Percentiles rank a stretch among this genome's conserved stretches.
phyloP scores from a whole-genome alignment of 1,140 invertebrate species.

The Drosophila ananassae region DNA sequence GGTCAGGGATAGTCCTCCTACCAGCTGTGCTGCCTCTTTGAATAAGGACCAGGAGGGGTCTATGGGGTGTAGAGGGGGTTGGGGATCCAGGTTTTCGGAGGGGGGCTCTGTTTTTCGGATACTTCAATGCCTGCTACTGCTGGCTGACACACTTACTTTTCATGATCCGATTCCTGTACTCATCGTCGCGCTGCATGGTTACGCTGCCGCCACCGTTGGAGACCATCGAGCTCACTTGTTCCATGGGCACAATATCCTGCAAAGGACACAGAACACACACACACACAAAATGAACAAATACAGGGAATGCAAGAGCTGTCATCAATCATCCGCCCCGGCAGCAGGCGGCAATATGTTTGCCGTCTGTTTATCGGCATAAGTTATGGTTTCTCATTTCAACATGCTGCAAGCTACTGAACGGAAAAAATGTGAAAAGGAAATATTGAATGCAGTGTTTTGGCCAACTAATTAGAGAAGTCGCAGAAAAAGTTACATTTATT shows the following conservation, averaged over 20 bases:
- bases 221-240: constrained; percentile 84
- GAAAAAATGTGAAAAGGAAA: constrained; percentile 8
- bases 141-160: constrained; percentile 81
- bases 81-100: neutral
- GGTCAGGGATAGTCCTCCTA: constrained; percentile 70
- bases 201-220: constrained; percentile 82
- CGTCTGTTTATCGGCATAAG: constrained; percentile 35
- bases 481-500: constrained; percentile 61
- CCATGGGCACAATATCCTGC: constrained; percentile 84
- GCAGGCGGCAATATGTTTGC: constrained; percentile 40
- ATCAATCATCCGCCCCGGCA: constrained; percentile 48
- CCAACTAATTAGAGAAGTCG: constrained; percentile 63
- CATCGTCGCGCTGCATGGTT: constrained; percentile 83
- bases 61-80: neutral
- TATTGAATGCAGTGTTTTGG: constrained; percentile 15
- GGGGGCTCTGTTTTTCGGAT: constrained; percentile 31
- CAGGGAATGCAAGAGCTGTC: constrained; percentile 25
- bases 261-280: constrained; percentile 33
- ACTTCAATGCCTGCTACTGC: constrained; percentile 10
- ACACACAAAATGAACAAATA: constrained; percentile 21
- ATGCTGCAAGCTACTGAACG: neutral
- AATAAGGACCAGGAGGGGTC: constrained; percentile 14
- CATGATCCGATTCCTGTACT: constrained; percentile 84
- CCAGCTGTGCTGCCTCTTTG: constrained; percentile 55
- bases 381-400: constrained; percentile 42